These are phyloP conservation scores for Periophthalmus modestus DNA, from an alignment of 2,113 vertebrate genomes.

Conservation along the genomic window DNA sequence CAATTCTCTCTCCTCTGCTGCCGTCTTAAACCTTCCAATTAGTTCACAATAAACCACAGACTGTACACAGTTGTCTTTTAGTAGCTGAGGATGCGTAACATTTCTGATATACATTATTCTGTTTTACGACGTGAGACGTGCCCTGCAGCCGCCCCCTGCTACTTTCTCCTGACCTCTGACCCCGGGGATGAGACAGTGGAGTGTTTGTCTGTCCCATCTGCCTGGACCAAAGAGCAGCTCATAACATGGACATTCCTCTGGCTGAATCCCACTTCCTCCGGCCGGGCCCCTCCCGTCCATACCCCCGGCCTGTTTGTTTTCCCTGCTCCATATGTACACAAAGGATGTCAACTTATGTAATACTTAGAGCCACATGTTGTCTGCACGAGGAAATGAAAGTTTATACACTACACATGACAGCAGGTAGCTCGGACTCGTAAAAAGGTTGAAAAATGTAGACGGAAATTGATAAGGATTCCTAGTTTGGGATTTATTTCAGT, in stretches of 20 bases:
- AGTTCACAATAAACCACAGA: not conserved
- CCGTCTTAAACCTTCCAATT: not conserved
- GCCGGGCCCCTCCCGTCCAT: constrained; percentile 26
- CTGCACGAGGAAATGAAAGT: constrained; percentile 40
- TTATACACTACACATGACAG: constrained; percentile 16
- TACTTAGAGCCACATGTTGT: not conserved
- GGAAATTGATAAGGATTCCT: not conserved
- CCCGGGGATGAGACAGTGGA: constrained; percentile 47
- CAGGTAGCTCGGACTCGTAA: not conserved
- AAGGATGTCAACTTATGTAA: constrained; percentile 51
- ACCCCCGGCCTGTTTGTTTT: constrained; percentile 57
- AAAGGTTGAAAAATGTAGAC: not conserved
- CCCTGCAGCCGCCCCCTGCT: not conserved
- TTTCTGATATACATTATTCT: not conserved
- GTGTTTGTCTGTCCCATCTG: constrained; percentile 52
- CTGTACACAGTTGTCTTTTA: not conserved
- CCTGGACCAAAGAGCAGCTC: constrained; percentile 25
- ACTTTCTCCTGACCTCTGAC: constrained; percentile 59
- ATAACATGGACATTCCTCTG: constrained; percentile 53
- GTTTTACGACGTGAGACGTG: not conserved
- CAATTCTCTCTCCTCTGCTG: not conserved
- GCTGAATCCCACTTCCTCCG: constrained; percentile 39
- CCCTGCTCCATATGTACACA: constrained; percentile 35
- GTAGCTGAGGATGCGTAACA: not conserved
- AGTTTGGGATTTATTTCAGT: not conserved